phyloP scores from a whole-genome alignment of 1,140 invertebrate species.

The Melitaea cinxia region DNA sequence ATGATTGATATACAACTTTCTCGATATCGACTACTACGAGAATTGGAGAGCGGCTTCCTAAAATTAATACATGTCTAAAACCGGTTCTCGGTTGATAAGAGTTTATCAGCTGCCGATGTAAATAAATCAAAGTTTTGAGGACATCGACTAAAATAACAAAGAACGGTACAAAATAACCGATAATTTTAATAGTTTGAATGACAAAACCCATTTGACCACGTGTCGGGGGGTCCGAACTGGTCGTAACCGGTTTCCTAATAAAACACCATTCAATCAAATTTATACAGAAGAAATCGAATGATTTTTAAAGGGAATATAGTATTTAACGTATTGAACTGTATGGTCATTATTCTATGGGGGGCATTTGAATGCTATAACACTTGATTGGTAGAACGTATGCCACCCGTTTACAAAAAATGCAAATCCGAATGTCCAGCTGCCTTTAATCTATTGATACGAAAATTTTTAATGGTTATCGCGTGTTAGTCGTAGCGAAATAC shows the following conservation, averaged over 20 bases:
- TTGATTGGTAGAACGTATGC: neutral
- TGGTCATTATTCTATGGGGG: neutral
- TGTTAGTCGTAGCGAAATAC: constrained; percentile 15
- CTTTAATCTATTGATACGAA: constrained; percentile 66
- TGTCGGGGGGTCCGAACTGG: constrained; percentile 66
- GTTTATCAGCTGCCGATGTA: constrained; percentile 43
- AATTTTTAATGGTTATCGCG: constrained; percentile 48
- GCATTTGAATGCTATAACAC: neutral
- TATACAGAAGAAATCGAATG: constrained; percentile 7
- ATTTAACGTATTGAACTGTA: constrained; percentile 20
- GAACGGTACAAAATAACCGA: constrained; percentile 61
- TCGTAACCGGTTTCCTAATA: constrained; percentile 69
- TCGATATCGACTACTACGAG: constrained; percentile 11
- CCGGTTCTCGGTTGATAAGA: neutral
- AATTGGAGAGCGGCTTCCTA: neutral
- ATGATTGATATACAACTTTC: constrained; percentile 29
- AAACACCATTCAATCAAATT: constrained; percentile 73
- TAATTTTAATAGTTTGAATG: constrained; percentile 69
- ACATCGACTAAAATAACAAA: constrained; percentile 34
- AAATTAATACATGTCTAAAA: neutral
- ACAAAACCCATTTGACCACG: constrained; percentile 70
- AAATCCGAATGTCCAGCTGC: constrained; percentile 65
- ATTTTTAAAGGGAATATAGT: constrained; percentile 27
- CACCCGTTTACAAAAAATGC: constrained; percentile 44
- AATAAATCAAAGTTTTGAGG: constrained; percentile 52